Evolutionary conservation across 1,140 invertebrate species (phyloP).

Genomic region (Callitettix versicolor): DNA sequence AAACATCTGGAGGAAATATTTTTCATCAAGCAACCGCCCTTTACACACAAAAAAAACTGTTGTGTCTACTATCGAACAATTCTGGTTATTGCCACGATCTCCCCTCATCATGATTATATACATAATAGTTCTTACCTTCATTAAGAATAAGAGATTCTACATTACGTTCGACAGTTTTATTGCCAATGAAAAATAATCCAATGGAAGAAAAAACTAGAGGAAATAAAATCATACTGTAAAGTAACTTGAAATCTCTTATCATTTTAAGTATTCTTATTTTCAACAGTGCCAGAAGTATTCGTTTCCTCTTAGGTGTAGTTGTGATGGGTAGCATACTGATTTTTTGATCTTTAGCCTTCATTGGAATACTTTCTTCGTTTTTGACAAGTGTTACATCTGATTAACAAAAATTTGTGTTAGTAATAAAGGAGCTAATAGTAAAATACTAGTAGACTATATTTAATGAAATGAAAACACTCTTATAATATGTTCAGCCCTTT

Average conservation of each 20-base stretch:
- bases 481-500: no score
- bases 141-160: background rate
- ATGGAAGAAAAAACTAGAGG: constrained; percentile 50
- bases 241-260: constrained; percentile 37
- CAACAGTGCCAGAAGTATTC: constrained; percentile 40
- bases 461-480: no score
- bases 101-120: no score
- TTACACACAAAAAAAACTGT: no score
- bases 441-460: no score
- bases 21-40: no score
- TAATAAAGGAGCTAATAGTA: no score
- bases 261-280: constrained; percentile 37
- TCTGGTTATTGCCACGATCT: no score
- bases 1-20: no score
- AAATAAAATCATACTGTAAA: constrained; percentile 40
- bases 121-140: background rate
- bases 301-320: constrained; percentile 40
- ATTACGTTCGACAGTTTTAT: background rate
- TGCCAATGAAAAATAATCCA: constrained; percentile 41
- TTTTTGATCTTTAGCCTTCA: background rate
- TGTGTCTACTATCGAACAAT: no score
- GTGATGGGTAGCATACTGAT: constrained; percentile 40
- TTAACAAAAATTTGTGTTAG: no score
- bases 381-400: no score
- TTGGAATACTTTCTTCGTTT: background rate